These are phyloP conservation scores for Epistrophe grossulariae DNA, from an alignment of 2,888 invertebrate species.

Conservation along the genomic window DNA sequence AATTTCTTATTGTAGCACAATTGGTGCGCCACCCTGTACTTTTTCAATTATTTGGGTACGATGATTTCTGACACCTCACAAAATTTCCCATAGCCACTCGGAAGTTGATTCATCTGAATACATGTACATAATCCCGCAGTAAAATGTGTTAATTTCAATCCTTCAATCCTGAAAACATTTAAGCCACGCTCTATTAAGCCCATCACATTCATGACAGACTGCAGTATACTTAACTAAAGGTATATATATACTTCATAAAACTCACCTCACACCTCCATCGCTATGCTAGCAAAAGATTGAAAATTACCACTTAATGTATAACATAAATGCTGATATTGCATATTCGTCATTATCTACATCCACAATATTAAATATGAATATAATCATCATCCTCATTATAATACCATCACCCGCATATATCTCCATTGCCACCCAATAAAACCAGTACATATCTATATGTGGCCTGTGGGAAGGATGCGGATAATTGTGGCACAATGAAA, in stretches of 20 bases:
- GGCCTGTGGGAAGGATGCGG: slow-evolving; percentile 2
- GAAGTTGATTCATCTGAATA: slow-evolving; percentile 40
- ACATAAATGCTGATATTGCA: slow-evolving; percentile 45
- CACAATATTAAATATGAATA: slow-evolving; percentile 35
- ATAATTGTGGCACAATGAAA: slow-evolving; percentile 61
- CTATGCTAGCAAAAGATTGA: slow-evolving; percentile 1
- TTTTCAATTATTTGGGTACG: not conserved
- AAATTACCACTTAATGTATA: slow-evolving; percentile 39
- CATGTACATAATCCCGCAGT: slow-evolving; percentile 19
- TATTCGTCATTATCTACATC: slow-evolving; percentile 30
- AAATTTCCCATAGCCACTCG: not conserved
- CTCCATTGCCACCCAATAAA: slow-evolving; percentile 15
- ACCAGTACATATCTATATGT: slow-evolving; percentile 5
- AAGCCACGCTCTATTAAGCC: slow-evolving; percentile 19
- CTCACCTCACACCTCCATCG: not conserved
- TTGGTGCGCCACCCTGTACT: too few relatives aligned
- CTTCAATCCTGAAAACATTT: slow-evolving; percentile 19
- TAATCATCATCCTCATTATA: slow-evolving; percentile 4
- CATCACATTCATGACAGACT: slow-evolving; percentile 19
- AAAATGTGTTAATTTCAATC: slow-evolving; percentile 33
- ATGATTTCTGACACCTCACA: slow-evolving; percentile 17
- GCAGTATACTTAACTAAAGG: not conserved
- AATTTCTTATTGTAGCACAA: too few relatives aligned
- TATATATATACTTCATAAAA: not conserved
- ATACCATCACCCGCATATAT: too few relatives aligned